Conservation (phyloP, 1,140 invertebrate species). For the Zelostemma sp. region DNA sequence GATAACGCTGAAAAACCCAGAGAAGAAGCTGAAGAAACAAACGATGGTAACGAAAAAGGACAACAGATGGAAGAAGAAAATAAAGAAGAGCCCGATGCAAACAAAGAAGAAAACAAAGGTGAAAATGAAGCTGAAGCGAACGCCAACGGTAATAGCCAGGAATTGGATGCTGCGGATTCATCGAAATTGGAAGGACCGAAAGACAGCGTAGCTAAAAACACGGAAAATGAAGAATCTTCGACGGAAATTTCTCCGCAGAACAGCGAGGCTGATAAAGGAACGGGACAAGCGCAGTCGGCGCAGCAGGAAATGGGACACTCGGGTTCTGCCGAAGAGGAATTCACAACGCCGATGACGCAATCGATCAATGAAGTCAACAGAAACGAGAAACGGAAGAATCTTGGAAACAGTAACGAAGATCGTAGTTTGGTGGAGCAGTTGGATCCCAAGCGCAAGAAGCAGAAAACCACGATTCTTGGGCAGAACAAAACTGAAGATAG, state of each 20-base stretch:
- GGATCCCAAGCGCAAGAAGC: constrained; percentile 69
- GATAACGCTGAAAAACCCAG: constrained; percentile 56
- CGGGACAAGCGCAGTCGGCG: constrained; percentile 69
- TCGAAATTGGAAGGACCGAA: constrained; percentile 57
- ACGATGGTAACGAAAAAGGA: constrained; percentile 60
- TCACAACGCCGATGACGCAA: constrained; percentile 35
- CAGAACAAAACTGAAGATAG: constrained; percentile 66
- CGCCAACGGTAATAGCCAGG: constrained; percentile 53
- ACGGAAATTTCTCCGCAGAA: constrained; percentile 63
- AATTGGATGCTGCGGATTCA: constrained; percentile 61
- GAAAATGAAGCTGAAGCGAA: constrained; percentile 64
- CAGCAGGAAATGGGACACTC: constrained; percentile 68
- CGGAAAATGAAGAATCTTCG: constrained; percentile 39
- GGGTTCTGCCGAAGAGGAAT: constrained; percentile 58
- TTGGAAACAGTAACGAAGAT: constrained; percentile 67
- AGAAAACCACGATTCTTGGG: constrained; percentile 67
- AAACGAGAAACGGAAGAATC: constrained; percentile 66
- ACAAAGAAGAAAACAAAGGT: constrained; percentile 60
- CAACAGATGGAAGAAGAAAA: constrained; percentile 58
- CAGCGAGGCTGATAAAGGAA: constrained; percentile 67
- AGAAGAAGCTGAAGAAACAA: constrained; percentile 66
- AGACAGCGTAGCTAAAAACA: constrained; percentile 54
- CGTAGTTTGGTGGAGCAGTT: constrained; percentile 66
- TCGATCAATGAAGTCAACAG: constrained; percentile 48
- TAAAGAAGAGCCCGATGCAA: constrained; percentile 58